Percentiles rank a stretch among this genome's conserved stretches.
Conservation (phyloP, 23 tunicate species). For the Aplidium turbinatum region DNA sequence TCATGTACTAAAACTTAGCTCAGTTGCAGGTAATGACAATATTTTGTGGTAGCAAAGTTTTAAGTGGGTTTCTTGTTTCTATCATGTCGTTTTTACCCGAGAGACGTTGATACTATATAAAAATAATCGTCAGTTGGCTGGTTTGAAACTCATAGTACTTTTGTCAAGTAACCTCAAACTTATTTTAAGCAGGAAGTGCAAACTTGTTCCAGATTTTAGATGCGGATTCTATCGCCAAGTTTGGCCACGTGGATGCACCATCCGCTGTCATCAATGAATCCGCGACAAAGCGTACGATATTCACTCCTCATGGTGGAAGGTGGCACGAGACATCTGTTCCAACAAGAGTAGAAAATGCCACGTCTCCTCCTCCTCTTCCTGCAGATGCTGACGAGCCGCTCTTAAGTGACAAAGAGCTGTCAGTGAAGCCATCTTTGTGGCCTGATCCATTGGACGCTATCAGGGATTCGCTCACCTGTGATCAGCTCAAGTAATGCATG, state of each 20-base stretch:
- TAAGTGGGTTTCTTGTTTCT: not conserved
- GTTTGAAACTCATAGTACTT: no score
- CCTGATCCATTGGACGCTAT: constrained; percentile 38
- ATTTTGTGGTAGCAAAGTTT: not conserved
- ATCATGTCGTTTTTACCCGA: no score
- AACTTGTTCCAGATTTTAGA: constrained; percentile 23
- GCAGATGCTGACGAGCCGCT: not conserved
- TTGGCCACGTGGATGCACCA: constrained; percentile 58
- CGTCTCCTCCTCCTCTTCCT: constrained; percentile 34
- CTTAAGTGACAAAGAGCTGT: constrained; percentile 21
- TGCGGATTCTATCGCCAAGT: constrained; percentile 37
- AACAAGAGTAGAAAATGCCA: constrained; percentile 1
- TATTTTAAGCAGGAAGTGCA: not conserved
- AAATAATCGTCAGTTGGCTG: no score
- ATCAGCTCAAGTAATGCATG: constrained; percentile 46
- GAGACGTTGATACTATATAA: no score
- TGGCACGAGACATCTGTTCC: constrained; percentile 37
- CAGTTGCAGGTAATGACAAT: no score
- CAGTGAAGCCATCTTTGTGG: constrained; percentile 55
- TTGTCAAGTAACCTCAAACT: no score
- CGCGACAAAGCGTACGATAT: constrained; percentile 5
- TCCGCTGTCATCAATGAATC: constrained; percentile 32
- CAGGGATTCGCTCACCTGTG: constrained; percentile 18
- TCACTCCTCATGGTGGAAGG: constrained; percentile 58
- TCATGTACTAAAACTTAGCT: not conserved